A percentile compares a stretch with the other conserved stretches of the same genome.
Conservation (phyloP, 2,797 vertebrate genomes). For the Discoglossus pictus region DNA sequence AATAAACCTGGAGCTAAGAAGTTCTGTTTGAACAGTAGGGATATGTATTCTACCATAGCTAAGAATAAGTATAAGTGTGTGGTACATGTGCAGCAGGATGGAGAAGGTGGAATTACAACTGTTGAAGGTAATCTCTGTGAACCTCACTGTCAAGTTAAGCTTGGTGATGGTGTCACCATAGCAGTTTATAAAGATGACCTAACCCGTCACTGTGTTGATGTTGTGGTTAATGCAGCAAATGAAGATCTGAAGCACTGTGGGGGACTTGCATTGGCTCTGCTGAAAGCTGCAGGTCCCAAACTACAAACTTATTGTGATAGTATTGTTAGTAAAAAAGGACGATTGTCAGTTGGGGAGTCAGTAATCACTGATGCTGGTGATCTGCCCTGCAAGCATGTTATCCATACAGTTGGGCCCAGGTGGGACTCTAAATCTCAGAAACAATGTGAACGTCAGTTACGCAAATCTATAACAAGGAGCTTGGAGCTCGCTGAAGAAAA, state of each 20-base stretch:
- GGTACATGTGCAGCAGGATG: slow-evolving; percentile 67
- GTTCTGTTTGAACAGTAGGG: slow-evolving; percentile 67
- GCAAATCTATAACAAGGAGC: no score
- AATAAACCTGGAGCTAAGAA: slow-evolving; percentile 79
- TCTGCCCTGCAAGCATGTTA: no score
- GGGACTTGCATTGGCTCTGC: slow-evolving; percentile 71
- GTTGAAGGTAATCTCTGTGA: not conserved
- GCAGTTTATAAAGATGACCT: no score
- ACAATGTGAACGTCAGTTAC: fast-evolving
- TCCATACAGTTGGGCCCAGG: slow-evolving; percentile 76
- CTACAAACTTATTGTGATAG: no score
- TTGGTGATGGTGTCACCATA: slow-evolving; percentile 65
- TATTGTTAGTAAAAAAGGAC: slow-evolving; percentile 52
- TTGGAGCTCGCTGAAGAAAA: no score
- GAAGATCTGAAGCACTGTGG: slow-evolving; percentile 70
- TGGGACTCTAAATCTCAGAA: slow-evolving; percentile 52
- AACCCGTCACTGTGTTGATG: slow-evolving; percentile 65
- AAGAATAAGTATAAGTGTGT: slow-evolving; percentile 64
- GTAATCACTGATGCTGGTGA: no score
- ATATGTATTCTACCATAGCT: slow-evolving; percentile 52
- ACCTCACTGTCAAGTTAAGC: slow-evolving; percentile 50
- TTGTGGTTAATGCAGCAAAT: slow-evolving; percentile 81
- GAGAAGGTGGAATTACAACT: slow-evolving; percentile 23
- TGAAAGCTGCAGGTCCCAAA: no score
- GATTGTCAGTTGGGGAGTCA: slow-evolving; percentile 70